Conservation (phyloP, 1,140 invertebrate species). For the Heliconius eleuchia region DNA sequence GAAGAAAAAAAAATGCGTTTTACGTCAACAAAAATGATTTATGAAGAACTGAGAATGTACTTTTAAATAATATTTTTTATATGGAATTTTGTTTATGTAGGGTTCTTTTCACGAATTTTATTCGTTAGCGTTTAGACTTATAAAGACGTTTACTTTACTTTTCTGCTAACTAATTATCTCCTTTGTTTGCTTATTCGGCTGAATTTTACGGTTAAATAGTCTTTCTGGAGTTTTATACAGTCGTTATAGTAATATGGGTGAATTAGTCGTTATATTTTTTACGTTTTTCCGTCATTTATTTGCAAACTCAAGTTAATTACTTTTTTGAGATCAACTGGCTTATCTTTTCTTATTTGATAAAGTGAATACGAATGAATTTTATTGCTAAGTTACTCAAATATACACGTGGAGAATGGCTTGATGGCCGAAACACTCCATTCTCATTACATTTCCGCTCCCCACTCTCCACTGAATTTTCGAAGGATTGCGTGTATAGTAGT, state of each 20-base stretch:
- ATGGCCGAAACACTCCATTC: too few species aligned
- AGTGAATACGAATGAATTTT: too few species aligned
- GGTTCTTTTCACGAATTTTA: neutral
- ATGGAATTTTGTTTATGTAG: neutral
- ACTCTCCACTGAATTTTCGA: too few species aligned
- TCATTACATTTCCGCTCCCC: too few species aligned
- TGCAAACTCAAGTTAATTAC: neutral
- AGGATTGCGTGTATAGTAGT: too few species aligned
- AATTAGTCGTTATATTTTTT: neutral
- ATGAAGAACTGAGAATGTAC: neutral
- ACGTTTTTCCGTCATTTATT: neutral
- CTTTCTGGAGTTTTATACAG: neutral
- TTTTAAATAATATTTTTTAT: neutral
- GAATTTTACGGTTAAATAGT: neutral
- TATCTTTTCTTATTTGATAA: too few species aligned
- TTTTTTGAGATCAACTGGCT: neutral
- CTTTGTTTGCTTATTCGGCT: constrained; percentile 7
- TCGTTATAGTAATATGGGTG: neutral
- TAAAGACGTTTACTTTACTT: constrained; percentile 2
- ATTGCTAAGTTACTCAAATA: too few species aligned
- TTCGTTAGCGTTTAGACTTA: neutral
- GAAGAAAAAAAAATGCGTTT: too few species aligned
- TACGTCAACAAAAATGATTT: neutral
- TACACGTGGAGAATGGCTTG: too few species aligned
- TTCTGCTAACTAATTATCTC: constrained; percentile 4